Base-by-base conservation (phyloP, 2,888 invertebrate genomes). In the Lasioglossum lativentre region DNA sequence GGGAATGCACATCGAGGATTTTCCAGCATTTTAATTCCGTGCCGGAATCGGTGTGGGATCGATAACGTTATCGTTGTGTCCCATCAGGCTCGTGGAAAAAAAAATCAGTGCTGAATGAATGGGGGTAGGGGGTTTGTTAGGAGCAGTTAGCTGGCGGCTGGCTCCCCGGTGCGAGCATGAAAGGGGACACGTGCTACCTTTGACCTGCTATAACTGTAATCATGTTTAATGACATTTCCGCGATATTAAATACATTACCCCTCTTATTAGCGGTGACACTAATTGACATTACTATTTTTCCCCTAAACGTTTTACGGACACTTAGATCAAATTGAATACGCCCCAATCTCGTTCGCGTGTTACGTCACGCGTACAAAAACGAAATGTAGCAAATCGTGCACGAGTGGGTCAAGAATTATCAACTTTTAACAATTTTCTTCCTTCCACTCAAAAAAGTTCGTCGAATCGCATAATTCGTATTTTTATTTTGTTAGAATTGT, bases 181-280 rank as follows among this genome's bases (percentile, higher is more conserved):
- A 80, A 80, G 75, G 75, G 80, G 82, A 40, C 82, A 83, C 80
- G 82, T 72, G 82, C 81, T 83, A 83, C 75, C 80, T 80, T 80
- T 75, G 82, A 83, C 82, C 75, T 80, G 75, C 63, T 70, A 80
- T 80, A 80, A 71, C 75, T 80, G 80, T 83, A 83, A 83, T 83
- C 75, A n/a, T 75, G 75, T 75, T 80, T 80, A 83, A 83, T 75
- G 59, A 47, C 82, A 83, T 83, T 80, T 83, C 75, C 80, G 80
- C 80, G 56, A 83, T 80, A 71, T 80, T 83, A 75, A 80, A 71
- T 75, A 52, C 80, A 75, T 75, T 83, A 80, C 40, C 81, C 38
- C 71, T 71, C 71, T 75, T 75, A 80, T 75, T 75, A 80, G 34
- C 80, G 40, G 23, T 23, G 34, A 75, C 71, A 30, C 80, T 71